Evolutionary conservation across 2,888 invertebrate genomes (phyloP), one percentile per base, ranked within the genome.

Genomic region (Siphlonurus alternatus): DNA sequence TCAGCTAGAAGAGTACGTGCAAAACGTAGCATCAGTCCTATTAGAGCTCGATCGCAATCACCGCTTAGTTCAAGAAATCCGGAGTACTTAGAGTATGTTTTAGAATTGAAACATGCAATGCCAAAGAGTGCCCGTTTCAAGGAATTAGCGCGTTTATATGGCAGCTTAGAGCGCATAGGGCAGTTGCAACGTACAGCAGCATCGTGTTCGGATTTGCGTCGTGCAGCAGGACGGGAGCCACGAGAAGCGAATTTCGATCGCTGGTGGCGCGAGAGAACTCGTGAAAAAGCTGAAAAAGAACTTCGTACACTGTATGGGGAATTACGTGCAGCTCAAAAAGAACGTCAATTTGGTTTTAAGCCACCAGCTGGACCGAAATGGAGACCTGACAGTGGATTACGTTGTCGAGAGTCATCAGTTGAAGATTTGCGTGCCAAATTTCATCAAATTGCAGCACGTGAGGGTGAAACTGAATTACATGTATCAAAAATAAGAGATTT

Each of bases 181-280:
- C 85, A 91, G 70, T 74, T 93, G 65, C 93, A 93, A 76, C 83
- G 83, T 68, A 84, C 86, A 0, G 87, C 89, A 2, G 59, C 62
- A 1, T 88, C 87, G 0, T 81, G 79, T 0, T 79, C 79, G 59
- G 86, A 87, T 70, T 77, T 89, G 61, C 81, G 85, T 62, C 38
- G 53, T 10, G 20, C 60, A 1, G 60, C 53, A 15, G 53, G 53
- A 7, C 23, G 38, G 18, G 61, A 64, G 22, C 88, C 88, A 1
- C 79, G 89, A 69, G 85, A 90, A 10, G 85, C 92, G 66, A 91
- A 92, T 76, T 93, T 88, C 72, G 92, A 93, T 68, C 82, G 89
- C 65, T 93, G 93, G 93, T 88, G 86, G 72, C 85, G 85, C 74
- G 82, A 92, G 23, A 80, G 92, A 63, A 81, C 82, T 3, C 85